Conservation (phyloP, 2,888 invertebrate species). For the Harmothoe impar region DNA sequence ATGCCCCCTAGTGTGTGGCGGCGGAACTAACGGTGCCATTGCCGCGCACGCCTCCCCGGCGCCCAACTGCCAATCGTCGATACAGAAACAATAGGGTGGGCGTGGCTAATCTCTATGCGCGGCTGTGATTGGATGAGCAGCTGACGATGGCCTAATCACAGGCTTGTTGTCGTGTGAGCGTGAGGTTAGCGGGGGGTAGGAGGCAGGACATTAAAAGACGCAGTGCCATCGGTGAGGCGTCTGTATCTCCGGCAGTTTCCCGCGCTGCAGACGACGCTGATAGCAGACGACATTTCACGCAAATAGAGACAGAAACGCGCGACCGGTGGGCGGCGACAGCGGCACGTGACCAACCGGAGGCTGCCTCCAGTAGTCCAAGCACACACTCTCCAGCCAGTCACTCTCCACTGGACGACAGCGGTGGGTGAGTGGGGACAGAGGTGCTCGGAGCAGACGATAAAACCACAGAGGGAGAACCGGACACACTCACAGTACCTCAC, state of each 20-base stretch:
- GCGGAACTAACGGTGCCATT: neutral
- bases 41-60: slow-evolving; percentile 16
- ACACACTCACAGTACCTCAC: neutral
- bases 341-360: slow-evolving; percentile 2
- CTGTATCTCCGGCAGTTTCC: neutral
- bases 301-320: neutral
- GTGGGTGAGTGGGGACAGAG: too few species aligned
- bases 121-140: neutral
- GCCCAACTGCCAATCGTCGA: slow-evolving; percentile 31
- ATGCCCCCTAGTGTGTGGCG: neutral
- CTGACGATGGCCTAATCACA: neutral
- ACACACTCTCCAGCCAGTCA: neutral
- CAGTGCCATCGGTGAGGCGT: neutral
- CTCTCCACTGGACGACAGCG: neutral
- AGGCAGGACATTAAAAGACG: neutral
- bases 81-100: slow-evolving; percentile 59
- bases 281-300: slow-evolving; percentile 17
- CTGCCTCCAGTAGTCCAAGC: neutral
- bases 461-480: too few species aligned
- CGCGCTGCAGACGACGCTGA: slow-evolving; percentile 24
- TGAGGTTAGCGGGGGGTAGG: neutral
- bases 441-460: too few species aligned
- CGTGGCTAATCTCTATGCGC: neutral
- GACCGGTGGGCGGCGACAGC: neutral
- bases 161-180: neutral